phyloP scores from a whole-genome alignment of 1,140 invertebrate genomes.

The Myzus persicae region DNA sequence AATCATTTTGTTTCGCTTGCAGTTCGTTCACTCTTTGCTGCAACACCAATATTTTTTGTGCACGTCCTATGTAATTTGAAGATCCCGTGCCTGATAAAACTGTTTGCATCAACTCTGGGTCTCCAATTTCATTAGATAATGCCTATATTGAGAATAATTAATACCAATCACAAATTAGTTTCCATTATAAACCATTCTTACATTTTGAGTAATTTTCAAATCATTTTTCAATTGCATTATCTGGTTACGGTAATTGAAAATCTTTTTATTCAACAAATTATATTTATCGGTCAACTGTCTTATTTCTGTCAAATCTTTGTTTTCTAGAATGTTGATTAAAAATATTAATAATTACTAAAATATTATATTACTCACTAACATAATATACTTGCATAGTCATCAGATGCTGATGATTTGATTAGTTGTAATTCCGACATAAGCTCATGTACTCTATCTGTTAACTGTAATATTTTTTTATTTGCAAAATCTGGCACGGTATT shows the following conservation, averaged over 20 bases:
- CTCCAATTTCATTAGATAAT: slow-evolving; percentile 34
- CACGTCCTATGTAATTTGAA: slow-evolving; percentile 39
- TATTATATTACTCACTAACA: neutral
- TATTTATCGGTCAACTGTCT: neutral
- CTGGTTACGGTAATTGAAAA: slow-evolving; percentile 32
- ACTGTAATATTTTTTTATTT: slow-evolving; percentile 29
- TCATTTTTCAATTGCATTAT: slow-evolving; percentile 44
- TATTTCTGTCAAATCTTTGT: neutral
- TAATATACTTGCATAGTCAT: neutral
- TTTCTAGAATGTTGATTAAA: neutral
- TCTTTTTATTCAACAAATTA: neutral
- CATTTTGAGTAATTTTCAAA: slow-evolving; percentile 27
- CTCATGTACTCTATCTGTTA: slow-evolving; percentile 16
- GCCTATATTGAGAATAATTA: neutral
- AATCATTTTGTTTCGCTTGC: slow-evolving; percentile 11
- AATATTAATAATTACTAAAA: neutral
- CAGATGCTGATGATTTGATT: slow-evolving; percentile 6
- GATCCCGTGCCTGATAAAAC: neutral
- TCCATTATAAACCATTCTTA: neutral
- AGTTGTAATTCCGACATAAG: slow-evolving; percentile 15
- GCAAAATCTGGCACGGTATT: neutral
- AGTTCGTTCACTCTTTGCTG: slow-evolving; percentile 20
- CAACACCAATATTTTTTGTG: slow-evolving; percentile 28
- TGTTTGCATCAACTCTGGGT: neutral
- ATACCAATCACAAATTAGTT: neutral